These are phyloP conservation scores for Bradypodion pumilum DNA, from an alignment of 2,797 vertebrate species.

Conservation along the genomic window DNA sequence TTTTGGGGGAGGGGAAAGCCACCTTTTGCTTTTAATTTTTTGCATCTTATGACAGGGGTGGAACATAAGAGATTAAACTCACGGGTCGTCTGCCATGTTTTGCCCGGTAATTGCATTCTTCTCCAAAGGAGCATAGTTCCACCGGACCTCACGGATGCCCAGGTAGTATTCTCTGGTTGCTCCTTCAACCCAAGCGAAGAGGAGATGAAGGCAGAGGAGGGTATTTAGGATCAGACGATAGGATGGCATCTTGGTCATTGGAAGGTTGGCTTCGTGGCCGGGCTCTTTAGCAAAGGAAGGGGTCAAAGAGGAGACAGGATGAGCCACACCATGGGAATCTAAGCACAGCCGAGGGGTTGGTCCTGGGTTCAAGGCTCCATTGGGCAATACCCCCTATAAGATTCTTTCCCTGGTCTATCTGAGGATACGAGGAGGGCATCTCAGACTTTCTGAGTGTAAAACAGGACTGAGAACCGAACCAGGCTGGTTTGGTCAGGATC, in stretches of 20 bases:
- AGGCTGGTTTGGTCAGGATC: no score
- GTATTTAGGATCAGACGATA: slow-evolving; percentile 1
- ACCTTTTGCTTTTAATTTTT: no score
- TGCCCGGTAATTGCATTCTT: slow-evolving; percentile 63
- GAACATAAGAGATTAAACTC: slow-evolving; percentile 41
- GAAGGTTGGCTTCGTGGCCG: neutral
- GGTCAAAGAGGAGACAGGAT: neutral
- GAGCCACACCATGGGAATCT: neutral
- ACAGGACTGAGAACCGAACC: no score
- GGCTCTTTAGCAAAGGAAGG: neutral
- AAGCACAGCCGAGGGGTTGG: no score
- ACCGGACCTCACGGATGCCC: slow-evolving; percentile 69
- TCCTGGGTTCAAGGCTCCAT: no score
- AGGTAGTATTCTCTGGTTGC: slow-evolving; percentile 72
- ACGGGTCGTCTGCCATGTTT: slow-evolving; percentile 56
- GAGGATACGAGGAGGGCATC: neutral
- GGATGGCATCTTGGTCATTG: slow-evolving; percentile 23
- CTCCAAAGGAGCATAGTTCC: slow-evolving; percentile 75
- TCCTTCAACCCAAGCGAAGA: slow-evolving; percentile 33
- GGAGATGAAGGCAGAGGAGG: slow-evolving; percentile 44
- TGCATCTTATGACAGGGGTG: no score
- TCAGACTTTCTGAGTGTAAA: neutral
- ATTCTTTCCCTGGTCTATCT: neutral
- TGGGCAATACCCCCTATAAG: neutral
- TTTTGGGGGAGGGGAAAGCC: no score